These are phyloP conservation scores for Emberiza fucata DNA, from an alignment of 2,113 vertebrate species.

Conservation along the genomic window DNA sequence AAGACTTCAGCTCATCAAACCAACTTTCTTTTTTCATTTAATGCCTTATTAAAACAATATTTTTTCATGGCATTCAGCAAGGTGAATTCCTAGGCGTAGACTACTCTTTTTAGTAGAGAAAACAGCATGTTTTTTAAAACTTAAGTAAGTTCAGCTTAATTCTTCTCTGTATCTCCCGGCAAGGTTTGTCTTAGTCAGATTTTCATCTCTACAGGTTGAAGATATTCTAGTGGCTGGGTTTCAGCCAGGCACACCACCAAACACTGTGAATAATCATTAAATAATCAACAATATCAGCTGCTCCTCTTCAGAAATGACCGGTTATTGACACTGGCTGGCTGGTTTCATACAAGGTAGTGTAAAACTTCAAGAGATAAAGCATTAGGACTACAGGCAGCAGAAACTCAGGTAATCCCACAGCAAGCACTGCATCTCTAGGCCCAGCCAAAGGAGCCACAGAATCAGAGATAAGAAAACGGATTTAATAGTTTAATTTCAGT, in stretches of 20 bases:
- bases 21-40: background rate
- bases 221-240: no score
- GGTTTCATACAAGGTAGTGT: background rate
- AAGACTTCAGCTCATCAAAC: background rate
- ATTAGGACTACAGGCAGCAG: background rate
- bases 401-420: background rate
- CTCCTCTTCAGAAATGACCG: conserved; percentile 41
- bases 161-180: fast-evolving
- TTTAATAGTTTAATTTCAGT: background rate
- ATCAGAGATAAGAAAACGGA: background rate
- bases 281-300: background rate
- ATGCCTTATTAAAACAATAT: background rate
- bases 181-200: background rate
- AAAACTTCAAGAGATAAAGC: background rate
- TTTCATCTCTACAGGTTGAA: background rate
- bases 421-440: background rate
- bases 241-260: background rate
- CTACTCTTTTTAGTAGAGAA: background rate
- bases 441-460: background rate
- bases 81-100: background rate
- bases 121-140: background rate
- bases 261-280: background rate
- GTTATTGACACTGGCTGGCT: background rate
- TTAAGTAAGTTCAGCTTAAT: background rate
- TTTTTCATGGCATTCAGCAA: background rate